Conservation (phyloP, 2,888 invertebrate species). For the Xiphydria camelus region DNA sequence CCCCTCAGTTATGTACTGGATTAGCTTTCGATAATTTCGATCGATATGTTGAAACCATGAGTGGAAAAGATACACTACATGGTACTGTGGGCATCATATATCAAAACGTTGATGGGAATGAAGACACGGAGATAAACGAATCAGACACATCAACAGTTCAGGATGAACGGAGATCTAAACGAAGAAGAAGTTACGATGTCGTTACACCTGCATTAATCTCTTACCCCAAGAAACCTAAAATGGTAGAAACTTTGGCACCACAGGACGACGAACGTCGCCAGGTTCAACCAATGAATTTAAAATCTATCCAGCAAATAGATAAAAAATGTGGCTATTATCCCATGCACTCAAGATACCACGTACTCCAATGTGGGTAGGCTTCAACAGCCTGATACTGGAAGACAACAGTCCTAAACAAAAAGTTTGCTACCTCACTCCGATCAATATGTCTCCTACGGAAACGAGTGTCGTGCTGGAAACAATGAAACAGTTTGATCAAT, state of each 20-base stretch:
- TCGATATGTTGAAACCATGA: slow-evolving; percentile 29
- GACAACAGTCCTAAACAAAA: slow-evolving; percentile 30
- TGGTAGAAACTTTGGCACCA: slow-evolving; percentile 11
- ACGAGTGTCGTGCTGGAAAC: slow-evolving; percentile 32
- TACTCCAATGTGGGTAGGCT: slow-evolving; percentile 47
- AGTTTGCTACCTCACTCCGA: slow-evolving; percentile 37
- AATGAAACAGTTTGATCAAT: slow-evolving; percentile 29
- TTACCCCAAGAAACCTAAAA: slow-evolving; percentile 8
- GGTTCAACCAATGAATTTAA: slow-evolving; percentile 4
- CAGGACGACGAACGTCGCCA: slow-evolving; percentile 3
- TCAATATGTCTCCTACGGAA: slow-evolving; percentile 40
- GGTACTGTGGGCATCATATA: slow-evolving; percentile 31
- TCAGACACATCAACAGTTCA: not conserved
- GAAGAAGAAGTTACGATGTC: slow-evolving; percentile 7
- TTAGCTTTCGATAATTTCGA: slow-evolving; percentile 32
- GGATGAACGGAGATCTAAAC: slow-evolving; percentile 4
- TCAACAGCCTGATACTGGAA: slow-evolving; percentile 27
- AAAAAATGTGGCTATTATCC: slow-evolving; percentile 33
- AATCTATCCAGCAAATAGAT: slow-evolving; percentile 15
- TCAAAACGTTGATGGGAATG: slow-evolving; percentile 16
- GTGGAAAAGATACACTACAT: slow-evolving; percentile 30
- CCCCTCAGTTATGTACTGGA: slow-evolving; percentile 20
- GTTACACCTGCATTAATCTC: not conserved
- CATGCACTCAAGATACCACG: slow-evolving; percentile 29
- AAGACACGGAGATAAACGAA: too few relatives aligned